These are phyloP conservation scores for Eulimnadia texana DNA, from an alignment of 1,140 invertebrate species.

Conservation along the genomic window DNA sequence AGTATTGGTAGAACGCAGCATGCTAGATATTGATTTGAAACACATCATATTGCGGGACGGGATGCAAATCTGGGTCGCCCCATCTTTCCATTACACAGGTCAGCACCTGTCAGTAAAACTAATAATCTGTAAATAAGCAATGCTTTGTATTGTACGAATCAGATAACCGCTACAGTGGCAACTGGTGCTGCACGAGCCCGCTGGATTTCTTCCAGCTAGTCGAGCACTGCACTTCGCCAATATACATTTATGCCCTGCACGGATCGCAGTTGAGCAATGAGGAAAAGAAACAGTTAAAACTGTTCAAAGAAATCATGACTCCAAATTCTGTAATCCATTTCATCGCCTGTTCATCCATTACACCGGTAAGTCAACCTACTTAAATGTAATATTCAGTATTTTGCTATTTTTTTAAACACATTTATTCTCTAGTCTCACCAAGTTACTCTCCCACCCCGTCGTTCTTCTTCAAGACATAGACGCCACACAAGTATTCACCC, in stretches of 20 bases:
- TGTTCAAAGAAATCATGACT: constrained; percentile 2
- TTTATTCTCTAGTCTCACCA: neutral
- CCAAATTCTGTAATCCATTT: constrained; percentile 5
- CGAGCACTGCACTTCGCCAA: constrained; percentile 1
- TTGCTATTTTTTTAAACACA: neutral
- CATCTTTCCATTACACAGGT: neutral
- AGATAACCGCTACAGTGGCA: constrained; percentile 3
- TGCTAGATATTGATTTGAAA: constrained; percentile 12
- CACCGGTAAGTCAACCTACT: neutral
- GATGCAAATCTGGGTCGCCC: constrained; percentile 11
- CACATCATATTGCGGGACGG: constrained; percentile 13
- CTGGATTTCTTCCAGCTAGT: neutral
- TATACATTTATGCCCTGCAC: constrained; percentile 3
- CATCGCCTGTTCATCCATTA: neutral
- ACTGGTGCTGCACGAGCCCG: constrained; percentile 3
- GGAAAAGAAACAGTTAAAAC: constrained; percentile 4
- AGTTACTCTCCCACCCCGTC: neutral
- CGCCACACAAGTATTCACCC: constrained; percentile 7
- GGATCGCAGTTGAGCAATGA: neutral
- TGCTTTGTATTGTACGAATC: constrained; percentile 1
- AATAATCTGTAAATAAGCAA: neutral
- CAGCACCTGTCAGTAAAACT: neutral
- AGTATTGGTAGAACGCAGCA: neutral
- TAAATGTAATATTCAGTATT: neutral
- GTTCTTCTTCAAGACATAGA: neutral